Conservation (phyloP, 64 coral and sea anemone genomes). For the Platygyra sinensis region DNA sequence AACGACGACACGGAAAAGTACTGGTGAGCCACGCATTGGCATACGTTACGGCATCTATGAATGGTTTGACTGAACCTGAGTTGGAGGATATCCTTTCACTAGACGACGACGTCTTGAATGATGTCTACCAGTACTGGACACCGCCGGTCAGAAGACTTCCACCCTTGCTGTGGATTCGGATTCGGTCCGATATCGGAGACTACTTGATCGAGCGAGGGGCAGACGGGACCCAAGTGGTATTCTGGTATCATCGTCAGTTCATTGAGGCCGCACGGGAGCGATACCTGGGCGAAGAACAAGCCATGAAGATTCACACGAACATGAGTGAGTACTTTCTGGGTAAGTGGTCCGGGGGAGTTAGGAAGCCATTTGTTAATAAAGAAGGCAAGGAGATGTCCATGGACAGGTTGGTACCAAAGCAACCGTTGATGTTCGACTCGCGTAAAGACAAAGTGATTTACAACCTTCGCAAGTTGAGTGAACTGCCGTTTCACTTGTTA, state of each 20-base stretch:
- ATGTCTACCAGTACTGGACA: conserved; percentile 99
- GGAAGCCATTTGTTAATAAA: conserved; percentile 88
- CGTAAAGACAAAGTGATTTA: conserved; percentile 73
- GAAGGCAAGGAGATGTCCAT: conserved; percentile 62
- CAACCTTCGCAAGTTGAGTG: conserved; percentile 88
- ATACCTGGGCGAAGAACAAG: conserved; percentile 63
- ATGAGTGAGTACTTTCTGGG: conserved; percentile 95
- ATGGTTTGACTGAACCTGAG: conserved; percentile 85
- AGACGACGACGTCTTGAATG: conserved; percentile 94
- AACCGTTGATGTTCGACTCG: conserved; percentile 83
- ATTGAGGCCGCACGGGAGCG: conserved; percentile 91
- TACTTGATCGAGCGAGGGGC: conserved; percentile 95
- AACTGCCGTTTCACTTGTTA: conserved; percentile 89
- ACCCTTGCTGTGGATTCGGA: conserved; percentile 91
- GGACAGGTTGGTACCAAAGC: conserved; percentile 84
- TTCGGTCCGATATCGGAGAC: conserved; percentile 90
- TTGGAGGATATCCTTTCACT: conserved; percentile 92
- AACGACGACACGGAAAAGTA: conserved; percentile 84
- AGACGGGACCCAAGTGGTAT: conserved; percentile 89
- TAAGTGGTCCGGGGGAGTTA: conserved; percentile 73
- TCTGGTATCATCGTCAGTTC: conserved; percentile 98
- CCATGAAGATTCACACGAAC: conserved; percentile 71
- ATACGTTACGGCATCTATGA: conserved; percentile 92
- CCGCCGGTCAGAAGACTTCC: conserved; percentile 86
- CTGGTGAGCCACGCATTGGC: conserved; percentile 83